These are phyloP conservation scores for Centropyge bicolor DNA, from an alignment of 2,797 vertebrate genomes.

Conservation along the genomic window DNA sequence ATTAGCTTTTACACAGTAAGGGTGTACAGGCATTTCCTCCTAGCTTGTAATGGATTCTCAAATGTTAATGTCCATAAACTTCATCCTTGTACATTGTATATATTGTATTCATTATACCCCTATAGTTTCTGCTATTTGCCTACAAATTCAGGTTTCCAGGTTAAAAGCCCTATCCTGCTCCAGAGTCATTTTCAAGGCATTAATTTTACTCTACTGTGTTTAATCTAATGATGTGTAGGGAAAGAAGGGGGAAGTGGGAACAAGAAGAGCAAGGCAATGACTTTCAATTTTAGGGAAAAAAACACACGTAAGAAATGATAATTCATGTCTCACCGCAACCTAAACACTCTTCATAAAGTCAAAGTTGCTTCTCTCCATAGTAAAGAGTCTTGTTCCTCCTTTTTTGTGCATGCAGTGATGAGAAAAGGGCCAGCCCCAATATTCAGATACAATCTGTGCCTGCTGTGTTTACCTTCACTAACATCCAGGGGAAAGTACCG, in stretches of 20 bases:
- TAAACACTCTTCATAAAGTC: not conserved
- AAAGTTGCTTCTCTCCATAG: conserved; percentile 41
- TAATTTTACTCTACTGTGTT: not conserved
- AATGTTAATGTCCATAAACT: not conserved
- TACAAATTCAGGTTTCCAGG: not conserved
- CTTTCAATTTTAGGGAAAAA: not conserved
- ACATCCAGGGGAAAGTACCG: conserved; percentile 79
- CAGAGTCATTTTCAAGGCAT: not conserved
- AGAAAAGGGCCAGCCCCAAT: conserved; percentile 70
- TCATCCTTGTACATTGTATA: not conserved
- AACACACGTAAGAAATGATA: not conserved
- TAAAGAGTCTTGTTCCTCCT: conserved; percentile 59
- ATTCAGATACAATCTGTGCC: conserved; percentile 33
- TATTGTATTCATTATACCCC: not conserved
- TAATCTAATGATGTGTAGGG: not conserved
- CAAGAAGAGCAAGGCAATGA: not conserved
- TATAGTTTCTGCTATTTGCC: not conserved
- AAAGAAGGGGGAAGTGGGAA: not conserved
- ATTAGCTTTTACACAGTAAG: not conserved
- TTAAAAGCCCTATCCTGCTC: not conserved
- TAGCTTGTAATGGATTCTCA: not conserved
- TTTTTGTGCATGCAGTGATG: conserved; percentile 36
- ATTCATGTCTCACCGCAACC: not conserved
- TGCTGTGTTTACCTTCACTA: conserved; percentile 37
- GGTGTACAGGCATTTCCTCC: not conserved